phyloP scores from a whole-genome alignment of 2,888 invertebrate species.

The Anagyrus pseudococci region DNA sequence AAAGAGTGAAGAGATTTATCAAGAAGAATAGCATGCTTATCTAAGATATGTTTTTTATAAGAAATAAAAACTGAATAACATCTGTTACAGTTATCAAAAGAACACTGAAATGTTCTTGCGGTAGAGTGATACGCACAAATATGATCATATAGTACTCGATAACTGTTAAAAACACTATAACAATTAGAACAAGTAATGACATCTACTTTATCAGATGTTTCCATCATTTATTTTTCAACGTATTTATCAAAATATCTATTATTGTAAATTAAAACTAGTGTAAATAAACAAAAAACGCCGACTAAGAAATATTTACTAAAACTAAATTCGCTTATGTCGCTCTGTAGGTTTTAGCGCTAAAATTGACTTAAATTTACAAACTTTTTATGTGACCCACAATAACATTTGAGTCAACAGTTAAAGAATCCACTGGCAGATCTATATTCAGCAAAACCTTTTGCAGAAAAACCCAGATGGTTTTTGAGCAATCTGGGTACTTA shows the following conservation, averaged over 20 bases:
- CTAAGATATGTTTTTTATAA: conserved; percentile 7
- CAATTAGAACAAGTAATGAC: neutral
- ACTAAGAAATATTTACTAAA: too few relatives aligned
- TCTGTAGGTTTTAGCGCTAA: too few relatives aligned
- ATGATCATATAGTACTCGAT: neutral
- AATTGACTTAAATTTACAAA: too few relatives aligned
- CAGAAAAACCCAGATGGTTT: conserved; percentile 4
- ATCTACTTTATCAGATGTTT: neutral
- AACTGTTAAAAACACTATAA: neutral
- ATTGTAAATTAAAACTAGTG: too few relatives aligned
- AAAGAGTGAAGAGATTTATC: neutral
- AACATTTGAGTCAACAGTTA: neutral
- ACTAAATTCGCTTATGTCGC: too few relatives aligned
- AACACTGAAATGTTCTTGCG: neutral
- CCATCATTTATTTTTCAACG: neutral
- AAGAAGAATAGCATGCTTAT: conserved; percentile 6
- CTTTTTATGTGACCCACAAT: neutral
- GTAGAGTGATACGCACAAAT: neutral
- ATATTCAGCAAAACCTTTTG: neutral
- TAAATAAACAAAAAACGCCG: too few relatives aligned
- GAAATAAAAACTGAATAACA: neutral
- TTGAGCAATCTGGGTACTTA: neutral
- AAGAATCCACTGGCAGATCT: neutral
- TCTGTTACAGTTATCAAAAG: conserved; percentile 6
- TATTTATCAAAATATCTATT: too few relatives aligned